Evolutionary conservation across 2,113 vertebrate genomes (phyloP), one percentile per base, ranked within the genome.

Genomic region (Dromaius novaehollandiae): DNA sequence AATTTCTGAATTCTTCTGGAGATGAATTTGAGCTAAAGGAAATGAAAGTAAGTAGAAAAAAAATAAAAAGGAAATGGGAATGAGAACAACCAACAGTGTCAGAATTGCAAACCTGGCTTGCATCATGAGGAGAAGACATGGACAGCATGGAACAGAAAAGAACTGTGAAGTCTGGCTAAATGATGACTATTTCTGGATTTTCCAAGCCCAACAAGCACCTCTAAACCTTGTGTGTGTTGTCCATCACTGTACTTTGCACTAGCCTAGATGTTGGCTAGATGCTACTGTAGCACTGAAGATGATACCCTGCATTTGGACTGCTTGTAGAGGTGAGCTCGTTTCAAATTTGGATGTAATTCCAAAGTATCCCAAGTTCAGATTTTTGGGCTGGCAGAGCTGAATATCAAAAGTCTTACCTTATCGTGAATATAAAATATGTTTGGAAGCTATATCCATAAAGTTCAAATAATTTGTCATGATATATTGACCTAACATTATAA

Each of bases 401-500:
- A 58, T 74, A 82, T 32, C 58, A 50, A 50, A 42, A 61, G 61
- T 61, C 48, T 63, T 46, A 15, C 18, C 26, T 93, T 69, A 34
- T 11, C 66, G 40, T 36, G 44, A 81, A 53, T 40, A 53, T 22
- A 68, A 91, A 79, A 85, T 30, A 2, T 60, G 28, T 84, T 95
- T 93, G 50, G 18, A 90, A 83, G n/a, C 7, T 44, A 55, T 82
- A 86, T 4, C 5, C 7, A 38, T 38, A 60, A 89, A 68, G 61
- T 87, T 93, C 50, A 93, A 84, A 58, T 86, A 88, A 71, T 94
- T 82, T 90, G 7, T 76, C 34, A 58, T 3, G 9, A 55, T 65
- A 24, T 85, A 85, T 86, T 95, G 85, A 63, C 34, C 34, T 78
- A 92, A 55, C 46, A 82, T 83, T 82, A 71, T 19, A 94, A 93